Conservation (phyloP, 1,140 invertebrate species). For the Calliopsis andreniformis region DNA sequence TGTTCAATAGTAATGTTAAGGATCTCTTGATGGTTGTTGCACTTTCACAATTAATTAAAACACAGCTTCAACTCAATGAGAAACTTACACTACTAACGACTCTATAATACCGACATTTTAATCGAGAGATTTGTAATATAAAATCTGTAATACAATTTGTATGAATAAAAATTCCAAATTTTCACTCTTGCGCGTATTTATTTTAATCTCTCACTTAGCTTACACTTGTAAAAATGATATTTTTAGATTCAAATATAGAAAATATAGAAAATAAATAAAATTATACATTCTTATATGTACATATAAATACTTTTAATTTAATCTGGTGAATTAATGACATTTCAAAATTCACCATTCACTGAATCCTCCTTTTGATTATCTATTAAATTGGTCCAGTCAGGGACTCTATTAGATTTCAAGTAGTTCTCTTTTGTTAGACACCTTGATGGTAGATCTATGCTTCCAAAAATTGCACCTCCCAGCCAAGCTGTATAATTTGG, state of each 20-base stretch:
- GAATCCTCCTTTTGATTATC: conserved; percentile 81
- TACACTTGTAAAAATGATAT: background rate
- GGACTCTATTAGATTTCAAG: conserved; percentile 85
- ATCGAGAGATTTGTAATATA: conserved; percentile 10
- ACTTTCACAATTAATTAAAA: conserved; percentile 96
- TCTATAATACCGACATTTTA: conserved; percentile 74
- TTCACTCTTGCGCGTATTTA: background rate
- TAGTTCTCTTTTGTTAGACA: conserved; percentile 90
- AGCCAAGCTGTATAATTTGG: conserved; percentile 94
- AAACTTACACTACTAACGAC: conserved; percentile 93
- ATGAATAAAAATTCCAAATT: conserved; percentile 40
- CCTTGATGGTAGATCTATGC: conserved; percentile 88
- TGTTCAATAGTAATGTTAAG: conserved; percentile 98
- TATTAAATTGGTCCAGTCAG: conserved; percentile 91
- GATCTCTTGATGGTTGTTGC: conserved; percentile 98
- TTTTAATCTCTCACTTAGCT: background rate
- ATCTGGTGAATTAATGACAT: background rate
- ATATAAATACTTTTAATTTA: background rate
- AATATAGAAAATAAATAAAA: conserved; percentile 38
- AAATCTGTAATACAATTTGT: conserved; percentile 13
- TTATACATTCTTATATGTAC: conserved; percentile 17
- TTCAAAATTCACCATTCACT: conserved; percentile 46
- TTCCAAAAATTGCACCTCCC: conserved; percentile 92
- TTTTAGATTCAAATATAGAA: background rate
- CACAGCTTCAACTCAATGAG: conserved; percentile 96